Conservation (phyloP, 2,797 vertebrate genomes). For the Acanthurus leucopareius region DNA sequence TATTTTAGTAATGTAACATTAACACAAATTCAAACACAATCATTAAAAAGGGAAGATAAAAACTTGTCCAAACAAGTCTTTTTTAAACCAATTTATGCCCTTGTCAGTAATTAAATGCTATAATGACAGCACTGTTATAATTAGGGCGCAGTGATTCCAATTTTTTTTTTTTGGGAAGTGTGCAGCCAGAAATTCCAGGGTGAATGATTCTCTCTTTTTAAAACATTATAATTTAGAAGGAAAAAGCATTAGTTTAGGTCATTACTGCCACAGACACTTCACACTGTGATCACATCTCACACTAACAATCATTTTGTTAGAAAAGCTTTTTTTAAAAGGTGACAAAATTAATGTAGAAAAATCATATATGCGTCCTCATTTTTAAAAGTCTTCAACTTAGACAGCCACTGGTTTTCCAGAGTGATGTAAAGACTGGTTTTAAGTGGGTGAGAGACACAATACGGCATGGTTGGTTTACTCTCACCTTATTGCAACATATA, state of each 20-base stretch:
- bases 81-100: no score
- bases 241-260: conserved; percentile 3
- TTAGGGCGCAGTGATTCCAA: background rate
- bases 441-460: conserved; percentile 18
- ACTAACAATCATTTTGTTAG: conserved; percentile 21
- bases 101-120: background rate
- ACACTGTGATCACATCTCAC: conserved; percentile 18
- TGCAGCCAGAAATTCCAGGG: background rate
- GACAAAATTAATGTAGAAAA: conserved; percentile 3
- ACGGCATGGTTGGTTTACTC: conserved; percentile 8
- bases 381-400: background rate
- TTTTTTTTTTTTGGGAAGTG: conserved; percentile 5
- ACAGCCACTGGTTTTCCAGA: conserved; percentile 13
- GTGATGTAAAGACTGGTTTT: conserved; percentile 30
- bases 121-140: background rate
- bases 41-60: background rate
- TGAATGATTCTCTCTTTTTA: background rate
- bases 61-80: no score
- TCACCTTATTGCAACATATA: conserved; percentile 7
- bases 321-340: background rate
- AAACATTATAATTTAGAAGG: background rate
- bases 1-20: background rate
- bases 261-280: conserved; percentile 17
- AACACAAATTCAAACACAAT: background rate
- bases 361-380: conserved; percentile 4